Conservation (phyloP, 35 echinoderm and acorn worm species). For the Lytechinus pictus region DNA sequence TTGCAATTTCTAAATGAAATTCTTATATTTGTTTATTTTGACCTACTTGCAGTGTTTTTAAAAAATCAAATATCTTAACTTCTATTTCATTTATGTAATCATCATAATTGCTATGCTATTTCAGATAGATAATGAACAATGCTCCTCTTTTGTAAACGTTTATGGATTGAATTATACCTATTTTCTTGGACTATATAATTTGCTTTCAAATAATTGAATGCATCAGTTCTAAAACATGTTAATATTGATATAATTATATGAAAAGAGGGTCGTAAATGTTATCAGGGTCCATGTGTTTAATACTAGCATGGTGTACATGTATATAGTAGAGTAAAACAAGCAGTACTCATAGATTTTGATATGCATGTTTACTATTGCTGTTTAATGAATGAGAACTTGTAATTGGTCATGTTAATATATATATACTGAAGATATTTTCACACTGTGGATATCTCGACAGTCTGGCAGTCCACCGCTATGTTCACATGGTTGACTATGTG, state of each 20-base stretch:
- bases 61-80: no score
- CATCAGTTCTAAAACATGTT: background rate
- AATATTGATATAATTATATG: background rate
- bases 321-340: background rate
- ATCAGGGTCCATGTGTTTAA: background rate
- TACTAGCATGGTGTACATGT: background rate
- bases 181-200: background rate
- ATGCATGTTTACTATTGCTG: background rate
- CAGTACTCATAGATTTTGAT: background rate
- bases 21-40: background rate
- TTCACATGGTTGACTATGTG: no score
- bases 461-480: no score
- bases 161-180: no score
- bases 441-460: no score
- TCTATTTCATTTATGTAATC: no score
- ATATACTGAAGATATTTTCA: no score
- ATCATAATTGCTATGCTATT: no score
- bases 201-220: background rate
- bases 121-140: no score
- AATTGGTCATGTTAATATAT: background rate
- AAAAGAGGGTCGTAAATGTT: background rate
- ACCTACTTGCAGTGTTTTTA: background rate
- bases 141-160: no score
- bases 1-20: background rate
- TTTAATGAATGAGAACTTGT: background rate